phyloP scores from a whole-genome alignment of 2,888 invertebrate genomes.

The Ptycholaimellus sp. region DNA sequence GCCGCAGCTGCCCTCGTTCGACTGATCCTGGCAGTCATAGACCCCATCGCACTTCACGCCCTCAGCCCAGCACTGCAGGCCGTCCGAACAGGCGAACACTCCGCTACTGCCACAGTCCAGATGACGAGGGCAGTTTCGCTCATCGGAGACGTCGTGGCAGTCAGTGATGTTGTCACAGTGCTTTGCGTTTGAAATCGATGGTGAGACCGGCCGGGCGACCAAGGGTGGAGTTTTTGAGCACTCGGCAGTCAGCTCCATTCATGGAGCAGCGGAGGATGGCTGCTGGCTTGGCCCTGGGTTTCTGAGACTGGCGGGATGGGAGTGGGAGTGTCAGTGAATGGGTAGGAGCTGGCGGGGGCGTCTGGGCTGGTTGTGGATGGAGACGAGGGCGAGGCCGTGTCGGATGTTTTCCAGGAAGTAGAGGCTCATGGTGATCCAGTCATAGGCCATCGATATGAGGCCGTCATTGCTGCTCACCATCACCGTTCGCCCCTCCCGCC shows the following conservation, averaged over 20 bases:
- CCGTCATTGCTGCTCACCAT: slow-evolving; percentile 86
- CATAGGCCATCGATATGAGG: slow-evolving; percentile 75
- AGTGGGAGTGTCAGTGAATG: too few relatives aligned
- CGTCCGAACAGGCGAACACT: slow-evolving; percentile 50
- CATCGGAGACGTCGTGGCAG: slow-evolving; percentile 81
- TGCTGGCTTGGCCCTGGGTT: slow-evolving; percentile 57
- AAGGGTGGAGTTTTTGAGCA: slow-evolving; percentile 38
- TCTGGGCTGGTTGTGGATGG: slow-evolving; percentile 46
- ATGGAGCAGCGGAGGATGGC: slow-evolving; percentile 75
- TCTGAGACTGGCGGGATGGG: slow-evolving; percentile 42
- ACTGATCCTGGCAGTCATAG: slow-evolving; percentile 47
- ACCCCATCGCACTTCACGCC: slow-evolving; percentile 72
- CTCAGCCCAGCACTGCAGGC: slow-evolving; percentile 54
- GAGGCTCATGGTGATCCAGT: slow-evolving; percentile 80
- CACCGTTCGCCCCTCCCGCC: slow-evolving; percentile 34
- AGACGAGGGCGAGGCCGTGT: slow-evolving; percentile 72
- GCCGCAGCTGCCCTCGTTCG: slow-evolving; percentile 59
- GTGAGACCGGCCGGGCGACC: slow-evolving; percentile 36
- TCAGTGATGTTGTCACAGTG: slow-evolving; percentile 81
- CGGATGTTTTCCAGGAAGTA: slow-evolving; percentile 83
- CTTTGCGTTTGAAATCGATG: slow-evolving; percentile 32
- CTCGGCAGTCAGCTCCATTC: slow-evolving; percentile 52
- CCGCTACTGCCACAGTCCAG: slow-evolving; percentile 8
- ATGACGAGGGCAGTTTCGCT: slow-evolving; percentile 47
- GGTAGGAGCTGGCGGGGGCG: slow-evolving; percentile 1